Evolutionary conservation across 2,113 vertebrate species (phyloP).

Genomic region (Onychostoma macrolepis): DNA sequence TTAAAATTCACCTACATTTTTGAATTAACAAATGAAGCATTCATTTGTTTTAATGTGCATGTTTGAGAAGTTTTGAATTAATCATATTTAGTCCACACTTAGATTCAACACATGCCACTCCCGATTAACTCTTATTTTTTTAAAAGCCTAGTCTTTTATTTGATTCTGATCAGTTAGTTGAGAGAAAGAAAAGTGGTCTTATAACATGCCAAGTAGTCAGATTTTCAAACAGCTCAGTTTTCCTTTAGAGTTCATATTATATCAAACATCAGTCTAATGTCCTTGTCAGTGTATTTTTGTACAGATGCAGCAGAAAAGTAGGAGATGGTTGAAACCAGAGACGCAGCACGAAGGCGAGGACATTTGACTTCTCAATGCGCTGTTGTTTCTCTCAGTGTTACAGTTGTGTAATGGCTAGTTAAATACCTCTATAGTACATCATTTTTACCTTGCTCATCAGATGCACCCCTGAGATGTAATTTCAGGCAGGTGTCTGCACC

Average conservation of each 20-base stretch:
- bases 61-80: background rate
- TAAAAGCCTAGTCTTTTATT: background rate
- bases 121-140: background rate
- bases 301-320: constrained; percentile 40
- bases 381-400: constrained; percentile 39
- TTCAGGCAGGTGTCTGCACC: constrained; percentile 40
- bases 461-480: constrained; percentile 47
- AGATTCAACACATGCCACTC: background rate
- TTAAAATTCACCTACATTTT: background rate
- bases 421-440: background rate
- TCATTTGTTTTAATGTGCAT: background rate
- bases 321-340: constrained; percentile 39
- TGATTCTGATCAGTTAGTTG: background rate
- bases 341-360: background rate
- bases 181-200: background rate
- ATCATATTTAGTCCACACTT: background rate
- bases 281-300: constrained; percentile 30
- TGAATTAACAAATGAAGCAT: background rate
- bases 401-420: constrained; percentile 1
- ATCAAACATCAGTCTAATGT: constrained; percentile 34
- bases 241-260: constrained; percentile 36
- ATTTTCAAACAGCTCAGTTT: constrained; percentile 31
- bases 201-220: constrained; percentile 21
- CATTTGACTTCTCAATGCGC: constrained; percentile 22
- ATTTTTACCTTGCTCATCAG: constrained; percentile 45